Conservation (phyloP, 2,113 vertebrate genomes). For the Trematocara unimaculatum region DNA sequence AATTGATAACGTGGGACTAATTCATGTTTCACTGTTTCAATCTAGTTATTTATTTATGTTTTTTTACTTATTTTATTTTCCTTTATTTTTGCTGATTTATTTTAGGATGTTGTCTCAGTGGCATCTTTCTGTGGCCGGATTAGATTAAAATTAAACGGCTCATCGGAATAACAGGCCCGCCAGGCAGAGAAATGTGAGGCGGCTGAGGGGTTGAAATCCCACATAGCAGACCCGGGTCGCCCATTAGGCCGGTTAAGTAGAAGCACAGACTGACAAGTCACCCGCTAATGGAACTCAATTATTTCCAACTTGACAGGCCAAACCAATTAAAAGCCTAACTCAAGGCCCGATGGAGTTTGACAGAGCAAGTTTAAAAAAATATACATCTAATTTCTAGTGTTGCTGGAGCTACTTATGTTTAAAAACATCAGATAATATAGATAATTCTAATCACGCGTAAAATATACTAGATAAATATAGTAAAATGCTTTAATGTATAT, state of each 20-base stretch:
- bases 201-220: conserved; percentile 35
- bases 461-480: not conserved
- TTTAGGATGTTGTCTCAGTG: not conserved
- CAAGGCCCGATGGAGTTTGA: conserved; percentile 53
- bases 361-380: conserved; percentile 30
- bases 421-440: not conserved
- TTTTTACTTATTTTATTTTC: too few species aligned
- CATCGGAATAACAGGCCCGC: conserved; percentile 58
- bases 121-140: conserved; percentile 58
- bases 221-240: conserved; percentile 33
- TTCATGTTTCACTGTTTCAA: not conserved
- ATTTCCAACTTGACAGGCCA: conserved; percentile 70
- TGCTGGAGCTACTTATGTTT: not conserved
- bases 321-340: conserved; percentile 62
- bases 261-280: conserved; percentile 70
- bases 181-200: conserved; percentile 50
- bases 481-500: not conserved
- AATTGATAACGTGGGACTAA: not conserved
- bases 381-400: not conserved
- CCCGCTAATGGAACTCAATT: conserved; percentile 71
- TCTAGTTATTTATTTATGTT: not conserved
- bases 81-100: not conserved
- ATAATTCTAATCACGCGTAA: not conserved
- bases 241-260: conserved; percentile 74
- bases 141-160: conserved; percentile 61